These are phyloP conservation scores for Nemopilema nomurai DNA, from an alignment of 30 jellyfish, hydroid and myxozoan species.

Conservation along the genomic window DNA sequence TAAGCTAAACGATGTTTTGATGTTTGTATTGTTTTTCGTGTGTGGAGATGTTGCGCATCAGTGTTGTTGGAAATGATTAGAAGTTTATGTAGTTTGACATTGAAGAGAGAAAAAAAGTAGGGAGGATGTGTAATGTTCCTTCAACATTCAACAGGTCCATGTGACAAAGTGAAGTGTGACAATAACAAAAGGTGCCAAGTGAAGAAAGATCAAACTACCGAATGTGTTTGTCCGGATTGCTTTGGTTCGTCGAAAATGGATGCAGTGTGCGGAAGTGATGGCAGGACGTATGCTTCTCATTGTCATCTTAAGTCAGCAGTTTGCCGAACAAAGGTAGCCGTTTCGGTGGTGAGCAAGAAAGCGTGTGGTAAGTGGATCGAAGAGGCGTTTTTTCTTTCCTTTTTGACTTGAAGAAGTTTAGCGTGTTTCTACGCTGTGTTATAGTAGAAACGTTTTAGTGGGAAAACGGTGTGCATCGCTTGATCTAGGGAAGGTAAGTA, in stretches of 20 bases:
- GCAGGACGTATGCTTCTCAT: slow-evolving; percentile 63
- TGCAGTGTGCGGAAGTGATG: slow-evolving; percentile 83
- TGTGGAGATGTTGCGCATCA: neutral
- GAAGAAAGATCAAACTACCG: slow-evolving; percentile 31
- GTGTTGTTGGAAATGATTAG: no score
- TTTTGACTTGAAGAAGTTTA: neutral
- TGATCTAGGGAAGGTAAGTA: no score
- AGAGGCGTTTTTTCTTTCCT: neutral
- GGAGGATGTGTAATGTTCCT: neutral
- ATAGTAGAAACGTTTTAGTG: no score
- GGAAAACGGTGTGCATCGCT: no score
- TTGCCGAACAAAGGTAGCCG: slow-evolving; percentile 20
- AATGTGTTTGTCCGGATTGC: slow-evolving; percentile 71
- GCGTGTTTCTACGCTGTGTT: neutral
- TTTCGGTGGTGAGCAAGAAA: slow-evolving; percentile 17
- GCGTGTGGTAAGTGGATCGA: slow-evolving; percentile 65
- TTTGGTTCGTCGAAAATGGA: neutral
- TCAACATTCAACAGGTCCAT: slow-evolving; percentile 21
- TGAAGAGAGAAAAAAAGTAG: neutral
- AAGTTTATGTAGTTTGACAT: neutral
- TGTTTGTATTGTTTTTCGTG: neutral
- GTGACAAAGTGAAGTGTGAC: slow-evolving; percentile 40
- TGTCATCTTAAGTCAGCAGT: slow-evolving; percentile 54
- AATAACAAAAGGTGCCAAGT: slow-evolving; percentile 24
- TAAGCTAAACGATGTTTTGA: neutral